phyloP scores from a whole-genome alignment of 2,888 invertebrate species.

The Bedellia somnulentella region DNA sequence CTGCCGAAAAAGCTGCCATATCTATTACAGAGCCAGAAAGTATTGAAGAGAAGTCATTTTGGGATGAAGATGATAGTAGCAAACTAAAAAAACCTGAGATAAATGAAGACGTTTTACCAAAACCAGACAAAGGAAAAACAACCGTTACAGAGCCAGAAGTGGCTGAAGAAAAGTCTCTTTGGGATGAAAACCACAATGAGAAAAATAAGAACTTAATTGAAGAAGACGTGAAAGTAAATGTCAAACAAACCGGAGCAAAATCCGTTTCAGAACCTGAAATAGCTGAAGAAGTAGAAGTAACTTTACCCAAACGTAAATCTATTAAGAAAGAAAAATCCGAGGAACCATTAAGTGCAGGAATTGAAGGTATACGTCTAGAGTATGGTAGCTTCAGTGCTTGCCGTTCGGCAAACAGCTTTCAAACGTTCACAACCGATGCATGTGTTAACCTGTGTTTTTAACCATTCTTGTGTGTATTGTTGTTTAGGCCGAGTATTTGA shows the following conservation, averaged over 20 bases:
- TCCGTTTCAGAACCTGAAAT: slow-evolving; percentile 31
- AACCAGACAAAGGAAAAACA: slow-evolving; percentile 20
- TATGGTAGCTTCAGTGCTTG: slow-evolving; percentile 12
- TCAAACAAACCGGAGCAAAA: slow-evolving; percentile 28
- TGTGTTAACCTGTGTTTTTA: slow-evolving; percentile 46
- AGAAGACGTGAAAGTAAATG: slow-evolving; percentile 23
- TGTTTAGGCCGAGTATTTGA: slow-evolving; percentile 60
- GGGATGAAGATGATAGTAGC: slow-evolving; percentile 20
- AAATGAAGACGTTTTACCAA: slow-evolving; percentile 23
- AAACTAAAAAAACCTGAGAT: slow-evolving; percentile 14
- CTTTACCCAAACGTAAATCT: slow-evolving; percentile 41
- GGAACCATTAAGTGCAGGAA: slow-evolving; percentile 52
- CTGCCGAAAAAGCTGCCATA: slow-evolving; percentile 18
- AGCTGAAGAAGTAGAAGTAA: slow-evolving; percentile 36
- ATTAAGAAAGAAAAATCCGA: slow-evolving; percentile 38
- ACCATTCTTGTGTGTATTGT: slow-evolving; percentile 47
- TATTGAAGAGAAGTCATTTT: slow-evolving; percentile 22
- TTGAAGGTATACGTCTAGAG: slow-evolving; percentile 41
- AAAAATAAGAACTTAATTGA: slow-evolving; percentile 22
- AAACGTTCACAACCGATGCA: slow-evolving; percentile 37
- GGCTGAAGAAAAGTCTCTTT: slow-evolving; percentile 32
- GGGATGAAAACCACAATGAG: slow-evolving; percentile 44
- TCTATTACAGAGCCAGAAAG: slow-evolving; percentile 17
- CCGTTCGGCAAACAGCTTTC: slow-evolving; percentile 44
- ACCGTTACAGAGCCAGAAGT: slow-evolving; percentile 27